These are phyloP conservation scores for Mya arenaria DNA, from an alignment of 1,140 invertebrate species.

Conservation along the genomic window DNA sequence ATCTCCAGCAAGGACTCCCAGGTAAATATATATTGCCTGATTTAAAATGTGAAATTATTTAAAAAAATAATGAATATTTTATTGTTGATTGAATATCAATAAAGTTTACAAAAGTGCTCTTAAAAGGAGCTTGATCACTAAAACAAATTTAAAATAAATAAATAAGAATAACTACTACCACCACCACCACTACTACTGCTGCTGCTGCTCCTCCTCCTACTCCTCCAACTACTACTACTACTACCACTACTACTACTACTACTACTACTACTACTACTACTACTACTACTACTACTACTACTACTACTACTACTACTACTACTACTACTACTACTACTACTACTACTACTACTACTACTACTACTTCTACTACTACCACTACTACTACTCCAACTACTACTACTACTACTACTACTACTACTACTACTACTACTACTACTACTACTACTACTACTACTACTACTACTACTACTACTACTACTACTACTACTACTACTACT, in stretches of 20 bases:
- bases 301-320: conserved; percentile 13
- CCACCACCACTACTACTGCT: no score
- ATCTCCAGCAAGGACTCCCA: no score
- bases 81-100: no score
- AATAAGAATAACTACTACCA: no score
- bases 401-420: conserved; percentile 25
- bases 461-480: conserved; percentile 5
- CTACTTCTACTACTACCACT: conserved; percentile 2
- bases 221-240: background rate
- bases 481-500: conserved; percentile 2
- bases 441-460: conserved; percentile 21
- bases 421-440: conserved; percentile 21
- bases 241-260: conserved; percentile 15
- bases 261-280: conserved; percentile 7
- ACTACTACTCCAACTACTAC: conserved; percentile 3
- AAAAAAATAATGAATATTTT: no score
- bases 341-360: conserved; percentile 22
- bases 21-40: no score
- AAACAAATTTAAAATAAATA: no score
- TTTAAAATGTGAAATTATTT: no score
- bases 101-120: no score
- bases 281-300: conserved; percentile 4
- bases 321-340: conserved; percentile 18
- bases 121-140: no score
- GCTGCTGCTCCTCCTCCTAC: background rate